These are phyloP conservation scores for Scyliorhinus canicula DNA, from an alignment of 2,797 vertebrate species.

Conservation along the genomic window DNA sequence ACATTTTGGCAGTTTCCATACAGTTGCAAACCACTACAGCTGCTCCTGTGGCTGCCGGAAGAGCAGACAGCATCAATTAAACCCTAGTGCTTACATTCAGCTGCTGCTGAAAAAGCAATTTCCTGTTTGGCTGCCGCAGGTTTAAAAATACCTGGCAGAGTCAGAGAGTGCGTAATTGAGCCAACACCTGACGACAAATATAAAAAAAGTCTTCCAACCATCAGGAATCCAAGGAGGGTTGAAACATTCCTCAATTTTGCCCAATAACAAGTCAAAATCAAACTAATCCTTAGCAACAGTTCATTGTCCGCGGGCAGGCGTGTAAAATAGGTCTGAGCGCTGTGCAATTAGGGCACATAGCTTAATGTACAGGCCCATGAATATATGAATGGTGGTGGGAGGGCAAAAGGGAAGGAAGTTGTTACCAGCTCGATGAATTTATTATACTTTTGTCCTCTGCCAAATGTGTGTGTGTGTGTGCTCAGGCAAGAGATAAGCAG, in stretches of 20 bases:
- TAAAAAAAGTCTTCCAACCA: neutral
- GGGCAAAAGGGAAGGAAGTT: neutral
- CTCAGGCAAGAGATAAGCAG: neutral
- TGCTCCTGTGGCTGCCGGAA: neutral
- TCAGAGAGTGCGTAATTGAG: neutral
- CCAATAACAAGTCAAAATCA: neutral
- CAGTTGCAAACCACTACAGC: slow-evolving; percentile 17
- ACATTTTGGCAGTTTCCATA: neutral
- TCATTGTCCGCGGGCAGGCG: neutral
- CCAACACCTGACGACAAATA: neutral
- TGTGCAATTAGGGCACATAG: neutral
- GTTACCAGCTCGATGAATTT: neutral
- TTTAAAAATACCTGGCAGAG: slow-evolving; percentile 21
- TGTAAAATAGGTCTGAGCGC: neutral
- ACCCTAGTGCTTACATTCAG: neutral
- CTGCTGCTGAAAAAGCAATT: slow-evolving; percentile 8
- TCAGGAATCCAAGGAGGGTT: neutral
- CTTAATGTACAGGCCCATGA: neutral
- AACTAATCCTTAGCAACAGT: neutral
- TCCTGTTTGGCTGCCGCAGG: slow-evolving; percentile 8
- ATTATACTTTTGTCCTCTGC: slow-evolving; percentile 15
- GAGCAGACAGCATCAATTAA: slow-evolving; percentile 3
- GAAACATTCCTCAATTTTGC: neutral
- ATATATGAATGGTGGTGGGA: slow-evolving; percentile 14
- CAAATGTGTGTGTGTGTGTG: neutral